Base-by-base conservation (phyloP, 2,797 vertebrate species). In the Myotis daubentonii region DNA sequence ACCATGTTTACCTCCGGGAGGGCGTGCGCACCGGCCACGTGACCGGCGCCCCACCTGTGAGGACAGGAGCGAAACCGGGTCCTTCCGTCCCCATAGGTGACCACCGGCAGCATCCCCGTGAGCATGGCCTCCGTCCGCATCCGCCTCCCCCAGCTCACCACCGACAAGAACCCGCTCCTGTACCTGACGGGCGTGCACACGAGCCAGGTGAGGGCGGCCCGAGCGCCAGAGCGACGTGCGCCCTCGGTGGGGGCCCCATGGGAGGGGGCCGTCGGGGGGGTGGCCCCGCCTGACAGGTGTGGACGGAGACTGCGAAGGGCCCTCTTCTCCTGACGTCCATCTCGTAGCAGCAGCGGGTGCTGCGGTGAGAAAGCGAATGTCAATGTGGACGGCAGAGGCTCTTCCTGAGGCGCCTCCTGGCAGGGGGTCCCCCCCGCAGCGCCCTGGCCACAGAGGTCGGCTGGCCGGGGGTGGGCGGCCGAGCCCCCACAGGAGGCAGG, bases 61-160 rank as follows among this genome's bases (percentile, higher is more conserved):
- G 71, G 78, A 60, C 19, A 65, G n/a, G 11, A 3, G 23, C 22
- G 70, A 0, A n/a, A 25, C 23, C n/a, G 33, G 36, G 75, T 66
- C 20, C 62, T 95, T 57, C 15, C 23, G 1, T 12, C 3, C 72
- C 49, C 92, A 10, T 82, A 99, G 99, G 88, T 99, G 95, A 99
- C 98, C 82, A 99, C 98, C 3, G 98, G 99, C 85, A 98, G 87
- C 94, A 97, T 99, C 92, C 99, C 99, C 5, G 97, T 99, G 75
- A 99, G 96, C 97, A 98, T 98, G 94, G 98, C 98, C 6, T 98
- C 98, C 86, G 88, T 99, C 93, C 98, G 97, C 78, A 98, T 99
- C 62, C 95, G 72, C 95, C 95, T 99, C 75, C 99, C 99, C 23
- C 95, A 98, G 30, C 62, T 87, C 41, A 99, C 98, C n/a, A 98